Evolutionary conservation across 2,797 vertebrate species (phyloP).

Genomic region (Halcyon badia): DNA sequence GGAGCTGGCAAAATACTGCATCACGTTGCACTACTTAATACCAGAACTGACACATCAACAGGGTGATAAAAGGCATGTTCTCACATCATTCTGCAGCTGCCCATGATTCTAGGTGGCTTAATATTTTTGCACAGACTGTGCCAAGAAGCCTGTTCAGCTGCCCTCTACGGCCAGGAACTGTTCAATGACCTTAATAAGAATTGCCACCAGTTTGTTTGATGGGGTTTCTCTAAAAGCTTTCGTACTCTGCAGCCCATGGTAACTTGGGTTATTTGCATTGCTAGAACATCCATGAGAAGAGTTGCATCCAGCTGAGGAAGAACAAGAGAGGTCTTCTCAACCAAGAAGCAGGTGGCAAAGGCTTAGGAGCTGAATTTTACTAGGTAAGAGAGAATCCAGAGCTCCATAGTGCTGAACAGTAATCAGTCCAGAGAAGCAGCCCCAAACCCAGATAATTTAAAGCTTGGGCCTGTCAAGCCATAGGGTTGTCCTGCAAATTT

Average conservation of each 20-base stretch:
- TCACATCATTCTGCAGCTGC: too few relatives aligned
- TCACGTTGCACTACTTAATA: too few relatives aligned
- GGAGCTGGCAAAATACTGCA: too few relatives aligned
- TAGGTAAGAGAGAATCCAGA: neutral
- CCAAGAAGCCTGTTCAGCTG: too few relatives aligned
- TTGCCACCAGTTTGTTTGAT: too few relatives aligned
- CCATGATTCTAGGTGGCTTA: too few relatives aligned
- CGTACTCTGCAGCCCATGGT: neutral
- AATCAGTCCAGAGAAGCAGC: neutral
- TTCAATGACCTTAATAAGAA: too few relatives aligned
- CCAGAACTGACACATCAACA: too few relatives aligned
- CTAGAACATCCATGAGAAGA: neutral
- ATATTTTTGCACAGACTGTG: too few relatives aligned
- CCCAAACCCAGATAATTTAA: neutral
- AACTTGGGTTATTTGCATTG: neutral
- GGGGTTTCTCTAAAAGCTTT: neutral
- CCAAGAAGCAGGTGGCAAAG: neutral
- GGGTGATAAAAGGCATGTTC: too few relatives aligned
- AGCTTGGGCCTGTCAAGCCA: neutral
- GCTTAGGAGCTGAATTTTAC: neutral
- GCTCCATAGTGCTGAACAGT: neutral
- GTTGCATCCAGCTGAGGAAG: neutral
- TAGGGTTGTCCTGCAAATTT: neutral
- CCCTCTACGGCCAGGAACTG: too few relatives aligned
- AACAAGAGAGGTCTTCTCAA: neutral